Base-by-base conservation (phyloP, 2,113 vertebrate genomes). In the Chloropsis cyanopogon region DNA sequence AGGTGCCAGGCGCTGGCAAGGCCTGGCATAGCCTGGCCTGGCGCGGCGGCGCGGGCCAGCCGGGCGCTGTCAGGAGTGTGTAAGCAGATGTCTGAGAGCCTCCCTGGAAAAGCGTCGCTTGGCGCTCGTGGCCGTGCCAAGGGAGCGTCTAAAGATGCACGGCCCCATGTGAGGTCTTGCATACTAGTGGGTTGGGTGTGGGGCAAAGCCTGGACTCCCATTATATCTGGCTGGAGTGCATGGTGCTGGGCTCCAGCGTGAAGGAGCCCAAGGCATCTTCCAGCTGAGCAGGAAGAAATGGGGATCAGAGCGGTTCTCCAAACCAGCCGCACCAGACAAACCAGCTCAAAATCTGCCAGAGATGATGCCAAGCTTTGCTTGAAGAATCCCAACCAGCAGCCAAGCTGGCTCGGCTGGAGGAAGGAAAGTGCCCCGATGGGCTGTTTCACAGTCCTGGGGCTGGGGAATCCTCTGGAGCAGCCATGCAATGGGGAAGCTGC, bases 331-430 rank as follows among this genome's bases (percentile, higher is more conserved):
- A 92, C 86, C 79, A 93, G 96, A 92, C 54, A 71, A 95, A 97
- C 93, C 84, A 95, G 94, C 78, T 92, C 70, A 42, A 71, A 75
- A 87, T 76, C 37, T 95, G 95, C 83, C 81, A 84, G 65, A 72
- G 81, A 82, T 1, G 26, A 68, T 87, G 93, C 95, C 94, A 95
- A 87, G 70, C 84, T 92, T 61, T 82, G 89, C 70, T 69, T 61
- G 75, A 89, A 84, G 78, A 92, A 95, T 91, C 81, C 86, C 70
- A 93, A 71, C 22, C 57, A 87, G 69, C 37, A 86, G 91, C 92
- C 86, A 85, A 82, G 53, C 47, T 75, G 88, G 56, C 65, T 89
- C 5, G n/a, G 61, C 73, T 89, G 84, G 31, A 57, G 63, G 63
- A 80, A 84, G 80, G 52, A 91, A 49, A 70, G 61, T 6, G 5